Evolutionary conservation across 2,797 vertebrate species (phyloP), one percentile per base, ranked within the genome.

Genomic region (Anguilla marmorata): DNA sequence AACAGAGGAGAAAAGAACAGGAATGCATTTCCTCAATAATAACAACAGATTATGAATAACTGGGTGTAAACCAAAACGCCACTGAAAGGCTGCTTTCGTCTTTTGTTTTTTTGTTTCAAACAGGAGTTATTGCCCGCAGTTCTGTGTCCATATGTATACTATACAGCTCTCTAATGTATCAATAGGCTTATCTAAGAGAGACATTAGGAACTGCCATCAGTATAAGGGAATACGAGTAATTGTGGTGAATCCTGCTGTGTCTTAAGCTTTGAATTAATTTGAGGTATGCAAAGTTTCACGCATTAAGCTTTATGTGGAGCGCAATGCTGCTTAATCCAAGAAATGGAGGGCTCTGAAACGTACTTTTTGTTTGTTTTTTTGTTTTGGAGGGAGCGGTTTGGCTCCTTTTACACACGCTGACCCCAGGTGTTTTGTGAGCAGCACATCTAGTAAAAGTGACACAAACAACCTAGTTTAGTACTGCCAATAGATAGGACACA

Each of bases 1-100:
- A 58, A 27, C 56, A 72, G 58, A 50, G 21, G 45, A 45, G 86
- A 82, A 87, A 52, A 87, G 50, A 80, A 48, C 52, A 45, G 60
- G 60, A 76, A 50, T 63, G 12, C 30, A 66, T 84, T 86, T 58
- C 79, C 58, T 50, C 45, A 60, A 50, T 33, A 7, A 19, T 83
- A 30, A 84, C 52, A 50, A 50, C 56, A 54, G 19, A 5, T 24
- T 41, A 56, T 76, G 8, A 82, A 82, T 82, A 86, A 80, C 50
- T n/a, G 63, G 33, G 48, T 48, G 41, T 27, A 48, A 88, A 37
- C n/a, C 21, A 54, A 85, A 56, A 33, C 66, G 27, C 14, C 50
- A 37, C 21, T 1, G 21, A 66, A 27, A 63, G 85, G 24, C 85
- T 86, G n/a, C 21, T 3, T 60, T 85, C 1, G 1, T 80, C 7